Percentiles rank a stretch among this genome's conserved stretches.
Evolutionary conservation across 64 coral and sea anemone species (phyloP).

Genomic region (Platygyra sinensis): DNA sequence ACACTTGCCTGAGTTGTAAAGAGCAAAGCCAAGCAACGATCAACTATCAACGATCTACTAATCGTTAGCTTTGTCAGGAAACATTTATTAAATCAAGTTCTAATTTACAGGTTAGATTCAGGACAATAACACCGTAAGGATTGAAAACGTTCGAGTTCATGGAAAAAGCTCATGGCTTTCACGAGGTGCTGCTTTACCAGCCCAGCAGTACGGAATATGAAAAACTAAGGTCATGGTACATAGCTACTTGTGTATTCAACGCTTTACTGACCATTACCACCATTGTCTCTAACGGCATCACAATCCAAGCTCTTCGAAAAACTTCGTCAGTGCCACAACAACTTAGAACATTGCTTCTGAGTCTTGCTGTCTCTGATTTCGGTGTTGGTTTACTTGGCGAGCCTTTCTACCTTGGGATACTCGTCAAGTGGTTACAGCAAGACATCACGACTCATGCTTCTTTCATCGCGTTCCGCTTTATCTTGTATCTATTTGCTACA

Average conservation of each 20-base stretch:
- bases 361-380: not conserved
- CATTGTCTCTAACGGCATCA: not conserved
- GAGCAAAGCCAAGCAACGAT: too few species aligned
- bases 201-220: too few species aligned
- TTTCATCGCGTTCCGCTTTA: not conserved
- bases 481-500: not conserved
- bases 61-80: too few species aligned
- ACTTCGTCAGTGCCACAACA: not conserved
- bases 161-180: not conserved
- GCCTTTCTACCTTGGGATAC: not conserved
- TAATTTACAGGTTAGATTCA: too few species aligned
- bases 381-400: not conserved
- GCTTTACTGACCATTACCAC: not conserved
- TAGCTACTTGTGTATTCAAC: too few species aligned
- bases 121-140: too few species aligned
- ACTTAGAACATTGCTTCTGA: not conserved
- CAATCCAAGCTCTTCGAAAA: not conserved
- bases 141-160: not conserved
- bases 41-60: too few species aligned
- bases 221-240: too few species aligned
- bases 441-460: not conserved
- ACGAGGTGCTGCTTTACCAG: not conserved
- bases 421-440: not conserved
- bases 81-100: too few species aligned
- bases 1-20: too few species aligned